These are phyloP conservation scores for Camponotus floridanus DNA, from an alignment of 1,140 invertebrate genomes.

Conservation along the genomic window DNA sequence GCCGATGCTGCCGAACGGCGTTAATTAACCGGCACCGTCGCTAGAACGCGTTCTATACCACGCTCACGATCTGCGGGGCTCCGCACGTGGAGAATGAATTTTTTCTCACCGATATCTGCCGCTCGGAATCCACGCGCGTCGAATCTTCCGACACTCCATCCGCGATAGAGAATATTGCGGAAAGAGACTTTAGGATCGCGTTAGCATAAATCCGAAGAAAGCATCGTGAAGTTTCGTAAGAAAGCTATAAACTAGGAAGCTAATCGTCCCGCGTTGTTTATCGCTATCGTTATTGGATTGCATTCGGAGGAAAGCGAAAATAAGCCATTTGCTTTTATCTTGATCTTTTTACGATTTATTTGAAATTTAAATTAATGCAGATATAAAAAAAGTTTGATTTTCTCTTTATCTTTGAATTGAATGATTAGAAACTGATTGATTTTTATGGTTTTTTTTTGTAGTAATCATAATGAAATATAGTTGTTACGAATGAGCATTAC, in stretches of 20 bases:
- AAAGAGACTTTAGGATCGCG: conserved; percentile 41
- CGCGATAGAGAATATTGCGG: not conserved
- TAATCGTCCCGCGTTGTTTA: conserved; percentile 66
- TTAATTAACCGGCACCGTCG: conserved; percentile 82
- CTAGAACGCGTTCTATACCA: conserved; percentile 69
- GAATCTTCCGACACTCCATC: not conserved
- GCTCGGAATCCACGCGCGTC: conserved; percentile 71
- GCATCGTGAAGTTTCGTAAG: conserved; percentile 63
- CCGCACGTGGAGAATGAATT: conserved; percentile 37
- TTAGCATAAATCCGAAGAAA: not conserved
- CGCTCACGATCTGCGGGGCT: conserved; percentile 61
- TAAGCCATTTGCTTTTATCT: not conserved
- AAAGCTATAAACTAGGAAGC: conserved; percentile 76
- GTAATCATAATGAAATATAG: not conserved
- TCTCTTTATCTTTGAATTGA: not conserved
- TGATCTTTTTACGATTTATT: not conserved
- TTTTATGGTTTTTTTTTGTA: not conserved
- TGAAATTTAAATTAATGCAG: not conserved
- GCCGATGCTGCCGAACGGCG: conserved; percentile 73
- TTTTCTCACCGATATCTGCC: conserved; percentile 74
- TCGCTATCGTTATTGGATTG: no score
- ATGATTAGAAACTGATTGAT: not conserved
- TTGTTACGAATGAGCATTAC: not conserved
- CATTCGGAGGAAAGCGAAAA: no score
- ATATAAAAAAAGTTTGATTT: not conserved